A percentile compares a stretch with the other conserved stretches of the same genome.
phyloP scores from a whole-genome alignment of 2,113 vertebrate species.

The Neopipo cinnamomea region DNA sequence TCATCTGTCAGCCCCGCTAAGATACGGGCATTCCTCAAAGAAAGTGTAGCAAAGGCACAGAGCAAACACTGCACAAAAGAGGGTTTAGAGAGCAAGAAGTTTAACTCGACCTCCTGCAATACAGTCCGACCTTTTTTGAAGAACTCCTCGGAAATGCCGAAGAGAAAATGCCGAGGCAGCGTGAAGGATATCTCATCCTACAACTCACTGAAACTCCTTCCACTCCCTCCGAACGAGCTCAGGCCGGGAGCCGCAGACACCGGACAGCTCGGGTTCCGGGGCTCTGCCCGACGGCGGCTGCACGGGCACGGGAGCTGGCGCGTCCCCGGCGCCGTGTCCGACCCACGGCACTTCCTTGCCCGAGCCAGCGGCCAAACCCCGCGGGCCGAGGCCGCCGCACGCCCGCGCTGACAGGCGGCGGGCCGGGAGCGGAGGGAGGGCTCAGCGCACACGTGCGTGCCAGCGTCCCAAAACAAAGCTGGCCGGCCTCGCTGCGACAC shows the following conservation, averaged over 20 bases:
- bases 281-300: background rate
- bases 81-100: background rate
- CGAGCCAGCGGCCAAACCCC: background rate
- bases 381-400: background rate
- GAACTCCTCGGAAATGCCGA: background rate
- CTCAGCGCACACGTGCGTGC: constrained; percentile 45
- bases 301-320: background rate
- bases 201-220: background rate
- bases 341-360: background rate
- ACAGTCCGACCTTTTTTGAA: background rate
- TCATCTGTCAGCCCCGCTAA: background rate
- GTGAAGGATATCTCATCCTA: background rate
- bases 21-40: background rate
- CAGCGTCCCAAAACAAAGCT: constrained; percentile 68
- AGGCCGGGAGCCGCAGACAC: background rate
- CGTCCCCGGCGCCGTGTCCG: background rate
- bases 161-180: background rate
- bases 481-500: background rate
- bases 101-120: background rate
- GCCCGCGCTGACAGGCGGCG: background rate
- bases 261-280: background rate
- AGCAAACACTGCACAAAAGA: background rate
- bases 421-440: constrained; percentile 34
- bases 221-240: background rate
- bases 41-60: background rate